phyloP scores from a whole-genome alignment of 2,888 invertebrate genomes.

The Strigamia maritima region DNA sequence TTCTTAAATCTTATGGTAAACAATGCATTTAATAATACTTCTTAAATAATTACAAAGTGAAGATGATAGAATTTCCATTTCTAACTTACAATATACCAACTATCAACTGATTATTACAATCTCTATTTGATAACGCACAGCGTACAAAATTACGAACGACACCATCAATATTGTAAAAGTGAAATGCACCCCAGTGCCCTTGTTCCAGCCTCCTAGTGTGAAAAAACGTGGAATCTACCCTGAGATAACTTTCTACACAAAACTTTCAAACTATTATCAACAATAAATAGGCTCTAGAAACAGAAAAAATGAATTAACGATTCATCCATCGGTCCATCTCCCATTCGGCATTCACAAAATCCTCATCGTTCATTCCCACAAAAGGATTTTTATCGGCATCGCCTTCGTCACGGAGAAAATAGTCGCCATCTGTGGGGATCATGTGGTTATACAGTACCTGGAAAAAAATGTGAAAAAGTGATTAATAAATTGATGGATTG shows the following conservation, averaged over 20 bases:
- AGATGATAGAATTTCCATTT: neutral
- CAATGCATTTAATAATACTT: too few species aligned
- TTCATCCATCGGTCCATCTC: slow-evolving; percentile 67
- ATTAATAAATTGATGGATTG: neutral
- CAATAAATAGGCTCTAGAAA: neutral
- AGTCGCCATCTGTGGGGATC: slow-evolving; percentile 48
- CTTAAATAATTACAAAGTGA: neutral
- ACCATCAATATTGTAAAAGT: neutral
- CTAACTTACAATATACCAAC: neutral
- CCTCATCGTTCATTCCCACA: slow-evolving; percentile 56
- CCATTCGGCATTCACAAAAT: slow-evolving; percentile 61
- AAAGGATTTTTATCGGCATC: neutral
- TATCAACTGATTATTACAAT: neutral
- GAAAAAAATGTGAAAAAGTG: neutral
- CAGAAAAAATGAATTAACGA: slow-evolving; percentile 55
- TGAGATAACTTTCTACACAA: neutral
- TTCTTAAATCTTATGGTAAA: too few species aligned
- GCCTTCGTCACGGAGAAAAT: slow-evolving; percentile 45
- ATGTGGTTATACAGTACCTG: slow-evolving; percentile 40
- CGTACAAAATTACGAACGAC: slow-evolving; percentile 15
- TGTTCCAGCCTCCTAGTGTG: neutral
- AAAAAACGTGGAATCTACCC: neutral
- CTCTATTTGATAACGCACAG: neutral
- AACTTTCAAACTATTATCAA: neutral
- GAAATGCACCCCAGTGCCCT: slow-evolving; percentile 14